Evolutionary conservation across 2,888 invertebrate genomes (phyloP).

Genomic region (Sphinx pinastri): DNA sequence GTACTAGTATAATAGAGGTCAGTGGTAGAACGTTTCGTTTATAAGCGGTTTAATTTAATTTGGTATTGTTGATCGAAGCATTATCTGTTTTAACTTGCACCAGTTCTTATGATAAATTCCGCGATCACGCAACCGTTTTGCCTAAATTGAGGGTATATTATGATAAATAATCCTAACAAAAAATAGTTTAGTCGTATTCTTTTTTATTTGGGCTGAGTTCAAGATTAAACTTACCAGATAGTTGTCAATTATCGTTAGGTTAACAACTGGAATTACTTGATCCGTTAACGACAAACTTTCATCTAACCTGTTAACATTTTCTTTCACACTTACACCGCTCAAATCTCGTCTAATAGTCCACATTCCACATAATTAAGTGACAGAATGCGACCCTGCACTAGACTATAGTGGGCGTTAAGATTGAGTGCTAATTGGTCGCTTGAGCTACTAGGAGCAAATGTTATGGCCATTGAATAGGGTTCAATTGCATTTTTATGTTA

Average conservation of each 20-base stretch:
- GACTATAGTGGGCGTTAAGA: conserved; percentile 44
- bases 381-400: conserved; percentile 21
- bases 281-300: too few relatives aligned
- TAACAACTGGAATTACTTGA: too few relatives aligned
- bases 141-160: too few relatives aligned
- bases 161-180: too few relatives aligned
- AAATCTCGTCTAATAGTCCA: neutral
- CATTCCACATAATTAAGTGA: neutral
- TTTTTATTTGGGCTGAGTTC: too few relatives aligned
- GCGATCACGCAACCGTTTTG: too few relatives aligned
- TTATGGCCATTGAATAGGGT: conserved; percentile 39
- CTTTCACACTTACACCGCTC: neutral
- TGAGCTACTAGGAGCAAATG: conserved; percentile 32
- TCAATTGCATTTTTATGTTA: conserved; percentile 54
- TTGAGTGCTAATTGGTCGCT: conserved; percentile 54
- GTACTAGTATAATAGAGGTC: too few relatives aligned
- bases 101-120: too few relatives aligned
- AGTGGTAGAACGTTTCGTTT: neutral
- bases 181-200: too few relatives aligned
- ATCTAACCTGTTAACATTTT: neutral
- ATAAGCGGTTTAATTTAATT: neutral
- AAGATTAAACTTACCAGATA: too few relatives aligned
- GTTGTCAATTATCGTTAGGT: too few relatives aligned
- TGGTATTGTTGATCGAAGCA: too few relatives aligned
- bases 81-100: neutral